Evolutionary conservation across 2,797 vertebrate species (phyloP).

Genomic region (Trachurus trachurus): DNA sequence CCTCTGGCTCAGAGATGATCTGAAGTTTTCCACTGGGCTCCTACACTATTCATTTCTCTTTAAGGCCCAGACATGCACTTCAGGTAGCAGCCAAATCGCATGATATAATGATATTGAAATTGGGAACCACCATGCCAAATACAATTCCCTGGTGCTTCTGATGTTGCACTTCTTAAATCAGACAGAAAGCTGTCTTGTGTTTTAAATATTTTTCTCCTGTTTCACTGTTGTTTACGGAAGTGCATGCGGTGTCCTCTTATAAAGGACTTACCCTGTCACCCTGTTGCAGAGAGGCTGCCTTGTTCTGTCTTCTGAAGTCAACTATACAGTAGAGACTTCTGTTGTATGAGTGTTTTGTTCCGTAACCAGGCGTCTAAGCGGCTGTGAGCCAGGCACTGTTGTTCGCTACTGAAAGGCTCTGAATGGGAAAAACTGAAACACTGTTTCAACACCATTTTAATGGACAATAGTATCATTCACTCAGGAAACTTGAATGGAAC

Average conservation of each 20-base stretch:
- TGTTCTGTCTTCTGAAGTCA: slow-evolving; percentile 10
- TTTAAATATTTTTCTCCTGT: neutral
- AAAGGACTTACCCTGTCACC: neutral
- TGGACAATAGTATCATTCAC: neutral
- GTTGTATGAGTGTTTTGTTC: slow-evolving; percentile 23
- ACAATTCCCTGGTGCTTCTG: neutral
- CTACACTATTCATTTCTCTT: slow-evolving; percentile 43
- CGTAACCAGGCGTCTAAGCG: slow-evolving; percentile 1
- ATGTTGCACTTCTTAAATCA: slow-evolving; percentile 8
- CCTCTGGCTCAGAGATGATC: slow-evolving; percentile 54
- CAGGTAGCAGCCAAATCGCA: slow-evolving; percentile 3
- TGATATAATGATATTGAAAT: neutral
- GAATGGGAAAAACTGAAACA: slow-evolving; percentile 14
- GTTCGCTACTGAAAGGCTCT: slow-evolving; percentile 17
- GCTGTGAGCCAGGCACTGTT: neutral
- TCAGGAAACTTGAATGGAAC: neutral
- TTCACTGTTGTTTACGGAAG: slow-evolving; percentile 7
- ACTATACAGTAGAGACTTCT: slow-evolving; percentile 8
- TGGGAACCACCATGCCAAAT: slow-evolving; percentile 16
- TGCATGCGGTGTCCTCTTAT: neutral
- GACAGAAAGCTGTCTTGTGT: neutral
- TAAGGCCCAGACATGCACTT: slow-evolving; percentile 25
- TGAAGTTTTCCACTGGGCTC: slow-evolving; percentile 73
- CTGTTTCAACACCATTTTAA: slow-evolving; percentile 6
- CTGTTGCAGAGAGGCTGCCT: neutral